These are phyloP conservation scores for Paradisaea rubra DNA, from an alignment of 2,113 vertebrate species.

Conservation along the genomic window DNA sequence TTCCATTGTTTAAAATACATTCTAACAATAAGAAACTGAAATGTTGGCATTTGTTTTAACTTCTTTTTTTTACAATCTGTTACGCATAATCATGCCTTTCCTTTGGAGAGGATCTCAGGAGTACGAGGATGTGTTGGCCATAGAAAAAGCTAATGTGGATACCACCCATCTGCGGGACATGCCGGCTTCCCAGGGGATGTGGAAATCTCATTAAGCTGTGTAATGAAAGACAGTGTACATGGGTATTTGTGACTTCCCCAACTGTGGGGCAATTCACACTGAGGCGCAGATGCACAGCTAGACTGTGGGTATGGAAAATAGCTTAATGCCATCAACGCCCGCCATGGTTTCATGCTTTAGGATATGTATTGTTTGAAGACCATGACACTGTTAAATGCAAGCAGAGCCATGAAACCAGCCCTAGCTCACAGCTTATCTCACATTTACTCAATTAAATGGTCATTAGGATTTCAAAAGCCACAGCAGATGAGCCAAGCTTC, in stretches of 20 bases:
- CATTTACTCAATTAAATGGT: slow-evolving; percentile 8
- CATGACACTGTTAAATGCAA: slow-evolving; percentile 4
- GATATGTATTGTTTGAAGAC: neutral
- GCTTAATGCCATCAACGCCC: neutral
- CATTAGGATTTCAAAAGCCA: slow-evolving; percentile 39
- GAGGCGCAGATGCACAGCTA: neutral
- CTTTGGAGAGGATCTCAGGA: neutral
- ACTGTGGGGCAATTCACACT: neutral
- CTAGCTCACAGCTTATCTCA: slow-evolving; percentile 42
- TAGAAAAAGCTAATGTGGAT: neutral
- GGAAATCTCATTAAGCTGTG: slow-evolving; percentile 25
- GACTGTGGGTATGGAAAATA: neutral
- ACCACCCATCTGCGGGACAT: neutral
- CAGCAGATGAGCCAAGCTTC: neutral
- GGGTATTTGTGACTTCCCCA: slow-evolving; percentile 2
- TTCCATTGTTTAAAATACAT: neutral
- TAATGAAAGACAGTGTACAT: neutral
- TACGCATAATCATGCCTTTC: neutral
- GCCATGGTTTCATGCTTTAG: neutral
- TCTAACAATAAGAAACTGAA: neutral
- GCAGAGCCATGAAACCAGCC: neutral
- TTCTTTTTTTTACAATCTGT: neutral
- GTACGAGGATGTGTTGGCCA: neutral
- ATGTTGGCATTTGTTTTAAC: neutral
- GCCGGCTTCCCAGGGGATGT: neutral